Percentiles rank a stretch among this genome's conserved stretches.
Conservation (phyloP, 2,113 vertebrate genomes). For the Tachysurus fulvidraco region DNA sequence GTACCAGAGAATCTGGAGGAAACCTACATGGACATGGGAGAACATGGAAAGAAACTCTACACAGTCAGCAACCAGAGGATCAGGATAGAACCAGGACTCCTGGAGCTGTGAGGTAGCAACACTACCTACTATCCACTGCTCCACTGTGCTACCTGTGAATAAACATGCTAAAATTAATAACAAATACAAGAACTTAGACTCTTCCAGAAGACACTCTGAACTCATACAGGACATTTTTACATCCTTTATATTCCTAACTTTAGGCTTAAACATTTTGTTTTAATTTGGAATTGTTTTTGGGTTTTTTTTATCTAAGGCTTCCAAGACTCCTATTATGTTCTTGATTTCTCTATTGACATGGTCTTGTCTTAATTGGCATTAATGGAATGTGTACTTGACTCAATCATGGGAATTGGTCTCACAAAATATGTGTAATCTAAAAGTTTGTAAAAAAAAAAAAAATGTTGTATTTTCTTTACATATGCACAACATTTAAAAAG, state of each 20-base stretch:
- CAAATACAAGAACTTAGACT: not conserved
- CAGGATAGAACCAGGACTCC: slow-evolving; percentile 1
- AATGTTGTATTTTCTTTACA: not conserved
- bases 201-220: not conserved
- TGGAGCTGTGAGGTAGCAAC: not conserved
- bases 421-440: not conserved
- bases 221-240: not conserved
- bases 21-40: not conserved
- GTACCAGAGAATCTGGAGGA: not conserved
- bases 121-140: not conserved
- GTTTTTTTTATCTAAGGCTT: not conserved
- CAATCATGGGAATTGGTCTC: not conserved
- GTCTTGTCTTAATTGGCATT: not conserved
- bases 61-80: not conserved
- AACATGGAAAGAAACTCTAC: not conserved
- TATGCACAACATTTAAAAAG: not conserved
- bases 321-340: not conserved
- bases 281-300: not conserved
- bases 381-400: not conserved
- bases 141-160: not conserved
- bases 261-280: not conserved
- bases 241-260: not conserved
- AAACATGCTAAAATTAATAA: not conserved
- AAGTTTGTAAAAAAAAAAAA: not conserved
- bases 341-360: not conserved